phyloP scores from a whole-genome alignment of 64 coral and sea anemone genomes.

The Montipora efflorescens region DNA sequence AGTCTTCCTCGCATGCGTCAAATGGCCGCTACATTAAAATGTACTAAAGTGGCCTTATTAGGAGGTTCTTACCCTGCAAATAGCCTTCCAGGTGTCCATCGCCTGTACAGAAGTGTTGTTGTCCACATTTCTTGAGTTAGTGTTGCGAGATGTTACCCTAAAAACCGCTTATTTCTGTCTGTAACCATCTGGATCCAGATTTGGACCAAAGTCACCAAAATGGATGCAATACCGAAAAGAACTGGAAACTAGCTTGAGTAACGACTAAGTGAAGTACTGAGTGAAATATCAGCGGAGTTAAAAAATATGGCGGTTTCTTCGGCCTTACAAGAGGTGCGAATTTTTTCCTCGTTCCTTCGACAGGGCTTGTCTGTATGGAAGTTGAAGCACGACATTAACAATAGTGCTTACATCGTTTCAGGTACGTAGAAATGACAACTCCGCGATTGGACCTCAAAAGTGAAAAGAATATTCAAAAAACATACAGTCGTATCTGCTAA shows the following conservation, averaged over 20 bases:
- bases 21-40: not conserved
- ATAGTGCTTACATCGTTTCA: slow-evolving; percentile 24
- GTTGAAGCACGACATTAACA: not conserved
- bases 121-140: slow-evolving; percentile 68
- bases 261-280: not conserved
- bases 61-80: slow-evolving; percentile 76
- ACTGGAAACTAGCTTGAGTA: slow-evolving; percentile 1
- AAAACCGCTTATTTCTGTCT: not conserved
- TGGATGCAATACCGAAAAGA: slow-evolving; percentile 25
- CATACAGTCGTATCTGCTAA: too few relatives aligned
- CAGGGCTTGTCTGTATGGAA: slow-evolving; percentile 30
- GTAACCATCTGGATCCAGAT: not conserved
- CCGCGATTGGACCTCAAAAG: not conserved
- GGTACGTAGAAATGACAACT: slow-evolving; percentile 10
- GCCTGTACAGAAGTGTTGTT: slow-evolving; percentile 68
- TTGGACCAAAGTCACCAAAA: slow-evolving; percentile 53
- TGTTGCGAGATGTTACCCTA: not conserved
- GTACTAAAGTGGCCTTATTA: not conserved
- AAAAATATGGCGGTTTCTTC: slow-evolving; percentile 69
- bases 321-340: not conserved
- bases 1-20: too few relatives aligned
- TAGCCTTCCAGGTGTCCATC: slow-evolving; percentile 82
- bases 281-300: not conserved
- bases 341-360: slow-evolving; percentile 12
- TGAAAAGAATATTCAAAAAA: too few relatives aligned